Base-by-base conservation (phyloP, 2,797 vertebrate genomes). In the Borostomias antarcticus region DNA sequence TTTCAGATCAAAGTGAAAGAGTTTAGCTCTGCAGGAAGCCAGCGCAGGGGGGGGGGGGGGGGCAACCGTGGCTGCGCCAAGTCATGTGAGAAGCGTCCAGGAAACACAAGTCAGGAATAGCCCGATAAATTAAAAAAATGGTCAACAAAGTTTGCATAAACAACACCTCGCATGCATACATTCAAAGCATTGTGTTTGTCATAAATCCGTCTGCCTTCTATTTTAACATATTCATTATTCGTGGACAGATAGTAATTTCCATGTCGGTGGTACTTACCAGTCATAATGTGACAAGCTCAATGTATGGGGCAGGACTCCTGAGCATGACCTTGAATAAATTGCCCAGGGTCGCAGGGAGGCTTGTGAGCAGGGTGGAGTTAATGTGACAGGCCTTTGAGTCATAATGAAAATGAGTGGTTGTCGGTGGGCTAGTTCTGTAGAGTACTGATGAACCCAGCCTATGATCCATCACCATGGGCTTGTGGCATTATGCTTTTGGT, bases 1-100 rank as follows among this genome's bases (percentile, higher is more conserved):
- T 86, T 85, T 82, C 72, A 88, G 87, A 92, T 91, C 90, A 93
- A 93, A 91, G 90, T 80, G 79, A 89, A 86, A 85, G 85, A 85
- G 82, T 86, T 81, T 65, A 80, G 82, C 78, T 79, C 81, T 77
- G 78, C 82, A 80, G 80, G 78, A 77, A 69, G 76, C 64, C 47
- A 10, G 60, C 50, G 48, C 40, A 51, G 21, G 62, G 15, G 15
- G 33, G 17, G 23, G 35, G 19, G 19, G 13, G 19, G 43, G 30
- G 54, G 66, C n/a, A 23, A 21, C 28, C 21, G 19, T 15, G 19
- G 33, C 9, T 3, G 37, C 77, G 87, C 82, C 84, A 83, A 82
- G 71, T 71, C 69, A 68, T 67, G 58, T 58, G 79, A 81, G 81
- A 71, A 58, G 60, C 65, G 45, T 80, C 82, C 77, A 83, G 76